phyloP scores from a whole-genome alignment of 2,797 vertebrate species.

The Periparus ater region DNA sequence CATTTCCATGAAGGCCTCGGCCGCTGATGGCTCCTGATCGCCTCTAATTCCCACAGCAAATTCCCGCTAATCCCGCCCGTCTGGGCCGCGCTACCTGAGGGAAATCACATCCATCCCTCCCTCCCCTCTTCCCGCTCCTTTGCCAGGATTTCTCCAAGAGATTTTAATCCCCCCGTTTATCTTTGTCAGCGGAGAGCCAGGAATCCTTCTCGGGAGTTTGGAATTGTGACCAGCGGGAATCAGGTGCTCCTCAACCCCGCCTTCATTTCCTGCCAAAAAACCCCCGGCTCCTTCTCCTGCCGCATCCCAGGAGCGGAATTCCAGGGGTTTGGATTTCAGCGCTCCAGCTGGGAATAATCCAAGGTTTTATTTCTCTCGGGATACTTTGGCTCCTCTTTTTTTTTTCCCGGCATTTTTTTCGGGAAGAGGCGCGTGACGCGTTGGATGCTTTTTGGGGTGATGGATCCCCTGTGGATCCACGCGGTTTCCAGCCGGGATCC shows the following conservation, averaged over 20 bases:
- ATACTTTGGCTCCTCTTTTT: background rate
- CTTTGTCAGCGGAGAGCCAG: slow-evolving; percentile 82
- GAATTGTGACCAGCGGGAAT: slow-evolving; percentile 84
- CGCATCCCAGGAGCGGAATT: slow-evolving; percentile 62
- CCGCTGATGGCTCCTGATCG: slow-evolving; percentile 92
- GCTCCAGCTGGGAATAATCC: background rate
- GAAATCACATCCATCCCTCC: slow-evolving; percentile 92
- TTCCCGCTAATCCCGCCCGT: slow-evolving; percentile 95
- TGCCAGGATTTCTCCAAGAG: slow-evolving; percentile 92
- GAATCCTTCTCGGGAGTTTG: slow-evolving; percentile 83
- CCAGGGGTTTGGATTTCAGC: slow-evolving; percentile 47
- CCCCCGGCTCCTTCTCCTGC: slow-evolving; percentile 77
- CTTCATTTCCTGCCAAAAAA: slow-evolving; percentile 82
- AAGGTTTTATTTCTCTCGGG: background rate
- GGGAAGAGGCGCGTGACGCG: fast-evolving
- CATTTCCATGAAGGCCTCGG: slow-evolving; percentile 85
- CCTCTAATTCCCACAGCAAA: slow-evolving; percentile 94
- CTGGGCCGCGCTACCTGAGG: slow-evolving; percentile 92
- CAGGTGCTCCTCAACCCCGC: slow-evolving; percentile 86
- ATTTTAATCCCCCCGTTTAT: slow-evolving; percentile 89
- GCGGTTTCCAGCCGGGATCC: background rate
- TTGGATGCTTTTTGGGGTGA: background rate
- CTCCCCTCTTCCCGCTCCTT: slow-evolving; percentile 78
- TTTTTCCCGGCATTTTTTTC: too few species aligned
- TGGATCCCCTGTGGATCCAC: background rate